These are phyloP conservation scores for Sesamia nonagrioides DNA, from an alignment of 1,140 invertebrate species.

Conservation along the genomic window DNA sequence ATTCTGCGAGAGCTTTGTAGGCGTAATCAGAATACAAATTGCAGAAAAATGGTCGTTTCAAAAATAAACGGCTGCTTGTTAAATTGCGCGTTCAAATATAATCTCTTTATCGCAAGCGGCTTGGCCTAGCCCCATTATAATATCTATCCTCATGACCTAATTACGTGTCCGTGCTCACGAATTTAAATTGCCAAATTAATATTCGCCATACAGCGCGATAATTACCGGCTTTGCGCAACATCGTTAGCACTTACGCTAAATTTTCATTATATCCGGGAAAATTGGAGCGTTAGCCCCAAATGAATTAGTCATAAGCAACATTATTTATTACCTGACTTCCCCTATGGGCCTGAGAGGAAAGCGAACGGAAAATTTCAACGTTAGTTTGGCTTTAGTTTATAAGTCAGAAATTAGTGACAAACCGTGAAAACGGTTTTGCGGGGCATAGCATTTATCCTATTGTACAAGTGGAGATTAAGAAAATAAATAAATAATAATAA, in stretches of 20 bases:
- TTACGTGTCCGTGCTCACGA: conserved; percentile 29
- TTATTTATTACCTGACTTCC: conserved; percentile 14
- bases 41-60: background rate
- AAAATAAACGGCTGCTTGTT: background rate
- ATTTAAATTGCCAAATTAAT: conserved; percentile 42
- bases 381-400: background rate
- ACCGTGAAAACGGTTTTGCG: too few species aligned
- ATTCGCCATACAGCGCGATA: conserved; percentile 20
- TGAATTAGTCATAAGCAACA: conserved; percentile 13
- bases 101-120: background rate
- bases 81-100: background rate
- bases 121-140: background rate
- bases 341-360: background rate
- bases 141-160: conserved; percentile 10
- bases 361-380: background rate
- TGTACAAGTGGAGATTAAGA: too few species aligned
- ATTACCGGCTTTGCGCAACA: conserved; percentile 40
- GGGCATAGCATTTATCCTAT: too few species aligned
- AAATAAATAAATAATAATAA: too few species aligned
- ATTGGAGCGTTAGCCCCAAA: conserved; percentile 11
- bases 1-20: background rate
- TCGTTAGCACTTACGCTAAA: conserved; percentile 22
- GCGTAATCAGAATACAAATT: background rate
- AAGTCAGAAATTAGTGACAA: too few species aligned
- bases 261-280: conserved; percentile 10